A percentile compares a stretch with the other conserved stretches of the same genome.
These are phyloP conservation scores for Trachurus trachurus DNA, from an alignment of 2,797 vertebrate species.

Conservation along the genomic window DNA sequence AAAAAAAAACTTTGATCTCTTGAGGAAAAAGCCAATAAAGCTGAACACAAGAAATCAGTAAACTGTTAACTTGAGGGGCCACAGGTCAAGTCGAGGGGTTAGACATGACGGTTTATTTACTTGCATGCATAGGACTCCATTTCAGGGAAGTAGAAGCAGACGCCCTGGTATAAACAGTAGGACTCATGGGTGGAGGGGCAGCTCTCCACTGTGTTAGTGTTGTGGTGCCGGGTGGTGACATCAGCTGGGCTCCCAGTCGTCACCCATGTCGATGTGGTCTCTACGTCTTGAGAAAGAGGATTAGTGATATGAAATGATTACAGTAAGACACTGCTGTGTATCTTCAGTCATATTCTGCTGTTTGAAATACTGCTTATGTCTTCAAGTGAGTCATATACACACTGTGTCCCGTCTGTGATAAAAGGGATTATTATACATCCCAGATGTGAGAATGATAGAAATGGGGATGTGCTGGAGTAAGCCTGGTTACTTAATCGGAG, in stretches of 20 bases:
- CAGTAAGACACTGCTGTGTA: not conserved
- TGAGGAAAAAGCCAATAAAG: not conserved
- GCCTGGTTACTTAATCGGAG: not conserved
- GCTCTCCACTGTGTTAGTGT: slow-evolving; percentile 58
- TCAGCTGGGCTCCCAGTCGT: slow-evolving; percentile 68
- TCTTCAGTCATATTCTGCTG: not conserved
- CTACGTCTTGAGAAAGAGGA: slow-evolving; percentile 44
- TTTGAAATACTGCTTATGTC: not conserved
- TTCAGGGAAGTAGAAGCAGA: slow-evolving; percentile 90
- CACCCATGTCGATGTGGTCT: slow-evolving; percentile 36
- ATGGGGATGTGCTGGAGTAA: not conserved
- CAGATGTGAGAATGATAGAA: not conserved
- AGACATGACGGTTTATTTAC: slow-evolving; percentile 81
- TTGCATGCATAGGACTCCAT: slow-evolving; percentile 92
- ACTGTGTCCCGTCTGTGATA: not conserved
- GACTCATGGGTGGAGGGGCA: slow-evolving; percentile 89
- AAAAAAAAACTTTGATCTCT: not conserved
- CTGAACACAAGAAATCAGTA: slow-evolving; percentile 8
- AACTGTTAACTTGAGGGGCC: slow-evolving; percentile 3
- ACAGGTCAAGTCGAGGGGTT: not conserved
- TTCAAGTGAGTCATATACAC: not conserved
- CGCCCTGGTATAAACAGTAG: slow-evolving; percentile 91
- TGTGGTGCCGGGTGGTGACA: slow-evolving; percentile 58
- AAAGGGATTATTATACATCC: slow-evolving; percentile 1
- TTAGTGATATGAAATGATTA: not conserved